phyloP scores from a whole-genome alignment of 2,888 invertebrate genomes.

The Phengaris alcon region DNA sequence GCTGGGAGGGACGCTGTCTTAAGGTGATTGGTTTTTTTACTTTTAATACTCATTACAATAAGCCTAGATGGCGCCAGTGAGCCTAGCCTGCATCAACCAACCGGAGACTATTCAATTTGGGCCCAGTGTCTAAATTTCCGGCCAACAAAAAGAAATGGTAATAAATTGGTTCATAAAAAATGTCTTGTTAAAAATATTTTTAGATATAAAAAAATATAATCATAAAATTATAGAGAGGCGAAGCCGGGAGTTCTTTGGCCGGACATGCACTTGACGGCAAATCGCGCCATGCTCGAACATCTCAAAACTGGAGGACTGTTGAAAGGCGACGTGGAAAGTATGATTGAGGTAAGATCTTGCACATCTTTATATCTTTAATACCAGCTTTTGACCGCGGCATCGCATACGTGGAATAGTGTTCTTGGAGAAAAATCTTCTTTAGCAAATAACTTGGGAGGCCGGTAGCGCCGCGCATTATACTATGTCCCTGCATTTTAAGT shows the following conservation, averaged over 20 bases:
- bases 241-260: conserved; percentile 95
- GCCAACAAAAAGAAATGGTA: not conserved
- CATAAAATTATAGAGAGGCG: conserved; percentile 71
- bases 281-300: conserved; percentile 85
- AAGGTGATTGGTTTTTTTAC: conserved; percentile 49
- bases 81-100: not conserved
- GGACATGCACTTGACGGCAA: conserved; percentile 94
- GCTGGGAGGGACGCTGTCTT: conserved; percentile 91
- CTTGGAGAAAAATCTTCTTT: no score
- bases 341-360: conserved; percentile 77
- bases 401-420: no score
- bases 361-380: no score
- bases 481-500: no score
- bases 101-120: not conserved
- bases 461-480: no score
- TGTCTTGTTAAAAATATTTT: no score
- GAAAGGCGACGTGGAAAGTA: conserved; percentile 84
- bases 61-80: not conserved
- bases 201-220: no score
- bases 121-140: not conserved
- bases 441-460: no score
- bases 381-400: no score
- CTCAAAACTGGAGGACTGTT: conserved; percentile 89
- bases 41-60: not conserved
- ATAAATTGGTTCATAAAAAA: no score